phyloP scores from a whole-genome alignment of 2,888 invertebrate species.

The Drosophila bunnanda region DNA sequence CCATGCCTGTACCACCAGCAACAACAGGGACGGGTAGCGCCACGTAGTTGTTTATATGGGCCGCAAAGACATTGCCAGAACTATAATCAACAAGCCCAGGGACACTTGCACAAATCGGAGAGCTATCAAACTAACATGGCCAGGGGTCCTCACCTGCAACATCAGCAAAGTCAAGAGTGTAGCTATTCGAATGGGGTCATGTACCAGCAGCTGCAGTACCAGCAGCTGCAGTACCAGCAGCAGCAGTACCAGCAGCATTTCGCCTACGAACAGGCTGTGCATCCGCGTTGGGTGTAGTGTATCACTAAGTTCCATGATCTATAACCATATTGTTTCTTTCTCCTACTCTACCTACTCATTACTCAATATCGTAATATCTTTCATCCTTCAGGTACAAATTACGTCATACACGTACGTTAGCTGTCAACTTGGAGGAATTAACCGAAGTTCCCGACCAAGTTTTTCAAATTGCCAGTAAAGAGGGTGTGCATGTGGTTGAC shows the following conservation, averaged over 20 bases:
- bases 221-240: constrained; percentile 15
- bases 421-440: constrained; percentile 86
- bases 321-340: background rate
- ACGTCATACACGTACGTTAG: constrained; percentile 85
- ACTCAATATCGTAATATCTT: background rate
- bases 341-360: background rate
- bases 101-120: constrained; percentile 7
- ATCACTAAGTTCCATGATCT: constrained; percentile 49
- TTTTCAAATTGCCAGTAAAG: constrained; percentile 89
- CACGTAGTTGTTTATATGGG: constrained; percentile 1
- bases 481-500: constrained; percentile 91
- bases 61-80: constrained; percentile 1
- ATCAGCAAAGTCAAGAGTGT: background rate
- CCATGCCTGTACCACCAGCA: constrained; percentile 21
- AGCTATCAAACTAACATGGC: constrained; percentile 10
- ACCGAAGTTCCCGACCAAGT: constrained; percentile 89
- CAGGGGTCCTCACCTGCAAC: constrained; percentile 1
- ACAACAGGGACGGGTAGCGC: background rate
- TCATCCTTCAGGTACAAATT: constrained; percentile 86
- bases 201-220: constrained; percentile 14
- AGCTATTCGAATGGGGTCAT: constrained; percentile 9
- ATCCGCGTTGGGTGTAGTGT: constrained; percentile 72
- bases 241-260: constrained; percentile 15
- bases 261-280: constrained; percentile 20
- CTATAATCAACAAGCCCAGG: constrained; percentile 12